A percentile compares a stretch with the other conserved stretches of the same genome.
These are phyloP conservation scores for Procambarus clarkii DNA, from an alignment of 1,140 invertebrate species.

Conservation along the genomic window DNA sequence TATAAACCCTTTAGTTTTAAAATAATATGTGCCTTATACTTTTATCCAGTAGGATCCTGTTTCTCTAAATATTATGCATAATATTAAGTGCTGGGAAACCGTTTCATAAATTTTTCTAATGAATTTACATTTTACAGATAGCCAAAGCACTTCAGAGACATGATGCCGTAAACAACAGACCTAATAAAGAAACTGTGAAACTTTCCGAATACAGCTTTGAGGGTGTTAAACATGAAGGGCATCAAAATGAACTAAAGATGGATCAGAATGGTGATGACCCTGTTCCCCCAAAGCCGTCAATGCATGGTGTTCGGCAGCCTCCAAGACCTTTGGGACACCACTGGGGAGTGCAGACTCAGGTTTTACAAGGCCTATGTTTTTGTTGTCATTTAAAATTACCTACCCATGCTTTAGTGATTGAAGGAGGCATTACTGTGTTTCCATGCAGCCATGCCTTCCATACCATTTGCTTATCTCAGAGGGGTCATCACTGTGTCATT, in stretches of 20 bases:
- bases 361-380: conserved; percentile 31
- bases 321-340: conserved; percentile 17
- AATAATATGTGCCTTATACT: too few relatives aligned
- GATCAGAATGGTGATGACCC: neutral
- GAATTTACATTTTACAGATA: neutral
- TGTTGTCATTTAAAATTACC: conserved; percentile 38
- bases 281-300: neutral
- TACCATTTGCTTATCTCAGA: conserved; percentile 29
- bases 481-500: conserved; percentile 21
- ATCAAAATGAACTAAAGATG: neutral
- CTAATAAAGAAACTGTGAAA: neutral
- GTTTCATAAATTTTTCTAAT: neutral
- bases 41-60: too few relatives aligned
- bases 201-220: neutral
- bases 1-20: too few relatives aligned
- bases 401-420: conserved; percentile 36
- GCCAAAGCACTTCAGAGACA: neutral
- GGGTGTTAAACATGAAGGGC: neutral
- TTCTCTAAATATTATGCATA: too few relatives aligned
- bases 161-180: neutral
- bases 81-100: too few relatives aligned
- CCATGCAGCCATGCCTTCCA: conserved; percentile 51
- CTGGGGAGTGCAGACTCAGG: conserved; percentile 33
- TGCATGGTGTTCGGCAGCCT: neutral
- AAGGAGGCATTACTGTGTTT: conserved; percentile 54